Evolutionary conservation across 2,888 invertebrate genomes (phyloP), one percentile per base, ranked within the genome.

Genomic region (Syrphus vitripennis): DNA sequence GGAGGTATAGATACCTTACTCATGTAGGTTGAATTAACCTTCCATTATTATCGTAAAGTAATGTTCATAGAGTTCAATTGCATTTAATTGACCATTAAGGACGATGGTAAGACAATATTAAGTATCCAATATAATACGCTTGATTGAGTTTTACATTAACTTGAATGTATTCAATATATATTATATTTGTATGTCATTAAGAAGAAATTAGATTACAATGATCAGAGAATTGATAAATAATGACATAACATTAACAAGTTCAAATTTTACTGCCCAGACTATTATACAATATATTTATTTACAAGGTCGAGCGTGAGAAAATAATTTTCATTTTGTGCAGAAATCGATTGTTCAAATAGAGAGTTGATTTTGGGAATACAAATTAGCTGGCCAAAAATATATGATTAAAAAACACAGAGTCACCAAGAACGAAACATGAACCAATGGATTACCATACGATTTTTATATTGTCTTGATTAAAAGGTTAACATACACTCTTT

Each of bases 51-150:
- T 9, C 40, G n/a, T 4, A 40, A 1, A 3, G 24, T 61, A 40
- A 42, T 26, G 16, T 42, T 42, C 65, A 24, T 65, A 37, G 37
- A 34, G 29, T 53, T 45, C 71, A 55, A 72, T 65, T 79, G 72
- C 65, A 65, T 71, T 78, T 78, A 71, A 78, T 71, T 72, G 65
- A 29, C 79, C 55, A 79, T 71, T 55, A 72, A 37, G 24, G 21
- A 24, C 12, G 31, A 21, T 74, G 48, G 37, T 40, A 29, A 40
- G 55, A 67, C 67, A 80, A 59, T 59, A 34, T 21, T 37, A 61
- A 72, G 65, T 65, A 37, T 21, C 65, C 72, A 37, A 72, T 34
- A n/a, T 21, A 24, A 24, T 48, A 65, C 19, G 63, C 63, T 65
- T 72, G 65, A 79, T 79, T 72, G 45, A n/a, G 42, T 48, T 42